Percentiles rank a stretch among this genome's conserved stretches.
Evolutionary conservation across 1,140 invertebrate genomes (phyloP).

Genomic region (Drosophila insularis): DNA sequence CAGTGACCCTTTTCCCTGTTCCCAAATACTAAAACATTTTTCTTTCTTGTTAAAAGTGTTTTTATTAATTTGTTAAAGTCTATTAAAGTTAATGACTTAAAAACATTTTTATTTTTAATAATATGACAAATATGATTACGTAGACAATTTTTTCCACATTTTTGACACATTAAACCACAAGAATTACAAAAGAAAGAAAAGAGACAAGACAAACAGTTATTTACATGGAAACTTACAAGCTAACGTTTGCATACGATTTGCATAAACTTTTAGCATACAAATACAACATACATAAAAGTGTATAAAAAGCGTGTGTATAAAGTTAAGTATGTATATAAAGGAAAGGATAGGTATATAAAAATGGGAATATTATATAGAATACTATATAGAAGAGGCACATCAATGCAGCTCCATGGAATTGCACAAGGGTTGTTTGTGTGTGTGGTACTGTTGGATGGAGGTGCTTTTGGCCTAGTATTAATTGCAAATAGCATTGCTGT

Average conservation of each 20-base stretch:
- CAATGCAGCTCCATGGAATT: constrained; percentile 63
- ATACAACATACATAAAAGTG: constrained; percentile 32
- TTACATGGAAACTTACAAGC: constrained; percentile 47
- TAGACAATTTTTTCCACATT: constrained; percentile 25
- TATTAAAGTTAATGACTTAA: constrained; percentile 78
- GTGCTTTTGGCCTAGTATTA: constrained; percentile 11
- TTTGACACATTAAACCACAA: constrained; percentile 36
- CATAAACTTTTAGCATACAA: constrained; percentile 23
- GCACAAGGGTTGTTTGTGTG: constrained; percentile 46
- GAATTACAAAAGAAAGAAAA: constrained; percentile 22
- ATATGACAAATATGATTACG: constrained; percentile 32
- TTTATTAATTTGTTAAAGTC: constrained; percentile 63
- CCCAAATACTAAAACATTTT: too few species aligned
- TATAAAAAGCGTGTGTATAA: constrained; percentile 24
- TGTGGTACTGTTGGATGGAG: not conserved
- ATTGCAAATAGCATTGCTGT: constrained; percentile 65
- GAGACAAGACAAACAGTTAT: constrained; percentile 54
- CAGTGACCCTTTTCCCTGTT: too few species aligned
- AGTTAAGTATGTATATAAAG: constrained; percentile 40
- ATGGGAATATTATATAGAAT: constrained; percentile 50
- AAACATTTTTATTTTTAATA: constrained; percentile 12
- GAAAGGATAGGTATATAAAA: constrained; percentile 64
- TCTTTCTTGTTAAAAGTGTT: constrained; percentile 22
- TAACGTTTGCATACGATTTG: constrained; percentile 19
- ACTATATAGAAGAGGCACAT: constrained; percentile 58